These are phyloP conservation scores for Antheraea mylitta DNA, from an alignment of 1,140 invertebrate species.

Conservation along the genomic window DNA sequence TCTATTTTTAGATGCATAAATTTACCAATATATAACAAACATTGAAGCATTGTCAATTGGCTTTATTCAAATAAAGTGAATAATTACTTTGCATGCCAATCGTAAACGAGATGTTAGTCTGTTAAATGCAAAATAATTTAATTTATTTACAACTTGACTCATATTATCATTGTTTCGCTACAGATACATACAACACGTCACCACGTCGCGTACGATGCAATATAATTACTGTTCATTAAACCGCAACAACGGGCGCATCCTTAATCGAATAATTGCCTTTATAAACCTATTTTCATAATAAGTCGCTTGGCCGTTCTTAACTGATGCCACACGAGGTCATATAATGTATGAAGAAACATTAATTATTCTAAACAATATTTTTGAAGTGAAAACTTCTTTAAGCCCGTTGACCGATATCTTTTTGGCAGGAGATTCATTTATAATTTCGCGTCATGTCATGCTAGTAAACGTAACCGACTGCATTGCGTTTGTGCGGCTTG, in stretches of 20 bases:
- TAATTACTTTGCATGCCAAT: no score
- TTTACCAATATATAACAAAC: no score
- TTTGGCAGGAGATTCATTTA: no score
- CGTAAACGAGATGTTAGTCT: neutral
- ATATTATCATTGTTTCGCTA: neutral
- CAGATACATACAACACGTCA: neutral
- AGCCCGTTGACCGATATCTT: no score
- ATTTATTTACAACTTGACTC: neutral
- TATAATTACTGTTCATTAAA: slow-evolving; percentile 64
- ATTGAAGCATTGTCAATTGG: no score
- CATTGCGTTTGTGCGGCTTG: no score
- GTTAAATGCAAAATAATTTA: neutral
- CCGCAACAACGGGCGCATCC: slow-evolving; percentile 46
- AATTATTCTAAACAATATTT: neutral
- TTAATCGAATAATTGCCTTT: slow-evolving; percentile 62
- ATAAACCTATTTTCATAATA: slow-evolving; percentile 14
- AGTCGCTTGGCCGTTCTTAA: neutral
- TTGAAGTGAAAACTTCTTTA: no score
- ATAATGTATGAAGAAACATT: neutral
- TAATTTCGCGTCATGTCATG: no score
- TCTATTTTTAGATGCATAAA: no score
- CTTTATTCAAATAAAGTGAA: no score
- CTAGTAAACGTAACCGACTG: no score
- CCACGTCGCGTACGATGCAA: slow-evolving; percentile 30
- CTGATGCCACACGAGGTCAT: neutral